A percentile compares a stretch with the other conserved stretches of the same genome.
These are phyloP conservation scores for Otis tarda DNA, from an alignment of 2,113 vertebrate genomes.

Conservation along the genomic window DNA sequence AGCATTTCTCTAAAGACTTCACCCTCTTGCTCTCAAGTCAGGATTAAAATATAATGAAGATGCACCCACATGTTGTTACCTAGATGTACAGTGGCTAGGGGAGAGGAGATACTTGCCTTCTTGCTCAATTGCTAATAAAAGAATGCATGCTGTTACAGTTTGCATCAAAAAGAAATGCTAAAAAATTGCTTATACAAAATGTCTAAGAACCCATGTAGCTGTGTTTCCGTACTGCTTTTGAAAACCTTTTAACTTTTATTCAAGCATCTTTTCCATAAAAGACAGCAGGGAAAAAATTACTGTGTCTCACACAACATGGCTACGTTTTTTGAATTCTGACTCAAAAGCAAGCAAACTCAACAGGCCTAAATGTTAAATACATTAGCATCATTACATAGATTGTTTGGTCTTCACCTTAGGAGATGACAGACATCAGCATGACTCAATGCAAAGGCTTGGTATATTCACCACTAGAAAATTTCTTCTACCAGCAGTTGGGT, in stretches of 20 bases:
- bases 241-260: neutral
- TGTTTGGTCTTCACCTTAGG: neutral
- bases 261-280: neutral
- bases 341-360: neutral
- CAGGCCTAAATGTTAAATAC: neutral
- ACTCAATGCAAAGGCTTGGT: neutral
- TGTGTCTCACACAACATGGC: neutral
- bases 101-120: neutral
- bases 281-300: neutral
- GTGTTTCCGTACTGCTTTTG: neutral
- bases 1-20: neutral
- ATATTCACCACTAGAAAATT: neutral
- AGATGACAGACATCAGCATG: neutral
- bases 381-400: neutral
- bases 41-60: neutral
- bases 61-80: neutral
- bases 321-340: neutral
- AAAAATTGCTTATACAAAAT: neutral
- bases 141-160: neutral
- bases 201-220: neutral
- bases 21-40: neutral
- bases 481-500: neutral
- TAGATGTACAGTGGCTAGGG: neutral
- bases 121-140: neutral
- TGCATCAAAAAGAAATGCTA: neutral